These are phyloP conservation scores for Oryctes rhinoceros DNA, from an alignment of 1,140 invertebrate species.

Conservation along the genomic window DNA sequence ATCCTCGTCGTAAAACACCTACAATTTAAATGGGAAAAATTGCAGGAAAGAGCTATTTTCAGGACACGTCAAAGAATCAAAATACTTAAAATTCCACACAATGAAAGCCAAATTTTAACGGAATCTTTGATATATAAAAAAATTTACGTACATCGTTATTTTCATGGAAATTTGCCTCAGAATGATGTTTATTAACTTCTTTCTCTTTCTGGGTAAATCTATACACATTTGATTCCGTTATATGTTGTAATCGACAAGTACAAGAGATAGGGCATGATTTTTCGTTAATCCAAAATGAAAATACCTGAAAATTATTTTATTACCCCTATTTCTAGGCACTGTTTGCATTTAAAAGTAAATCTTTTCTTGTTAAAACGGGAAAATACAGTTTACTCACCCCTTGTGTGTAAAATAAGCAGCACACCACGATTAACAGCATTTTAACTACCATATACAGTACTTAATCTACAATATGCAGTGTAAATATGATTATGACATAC, in stretches of 20 bases:
- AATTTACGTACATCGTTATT: conserved; percentile 57
- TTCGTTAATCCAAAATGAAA: conserved; percentile 54
- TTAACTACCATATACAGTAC: not conserved
- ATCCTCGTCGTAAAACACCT: conserved; percentile 58
- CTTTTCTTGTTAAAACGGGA: not conserved
- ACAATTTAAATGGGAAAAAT: conserved; percentile 40
- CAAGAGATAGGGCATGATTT: conserved; percentile 62
- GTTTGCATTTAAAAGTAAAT: not conserved
- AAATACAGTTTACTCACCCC: conserved; percentile 36
- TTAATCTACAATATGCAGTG: conserved; percentile 23
- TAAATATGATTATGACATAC: conserved; percentile 37
- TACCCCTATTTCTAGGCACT: not conserved
- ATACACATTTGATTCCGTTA: conserved; percentile 63
- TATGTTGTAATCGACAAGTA: conserved; percentile 62
- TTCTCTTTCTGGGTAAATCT: conserved; percentile 62
- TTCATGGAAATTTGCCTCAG: conserved; percentile 53
- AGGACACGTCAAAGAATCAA: too few species aligned
- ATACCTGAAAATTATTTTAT: conserved; percentile 42
- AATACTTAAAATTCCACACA: too few species aligned
- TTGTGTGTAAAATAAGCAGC: not conserved
- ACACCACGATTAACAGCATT: conserved; percentile 36
- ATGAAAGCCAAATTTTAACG: not conserved
- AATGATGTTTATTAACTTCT: conserved; percentile 46
- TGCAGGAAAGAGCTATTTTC: not conserved
- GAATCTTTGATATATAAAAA: not conserved